Evolutionary conservation across 2,113 vertebrate genomes (phyloP).

Genomic region (Strigops habroptila): DNA sequence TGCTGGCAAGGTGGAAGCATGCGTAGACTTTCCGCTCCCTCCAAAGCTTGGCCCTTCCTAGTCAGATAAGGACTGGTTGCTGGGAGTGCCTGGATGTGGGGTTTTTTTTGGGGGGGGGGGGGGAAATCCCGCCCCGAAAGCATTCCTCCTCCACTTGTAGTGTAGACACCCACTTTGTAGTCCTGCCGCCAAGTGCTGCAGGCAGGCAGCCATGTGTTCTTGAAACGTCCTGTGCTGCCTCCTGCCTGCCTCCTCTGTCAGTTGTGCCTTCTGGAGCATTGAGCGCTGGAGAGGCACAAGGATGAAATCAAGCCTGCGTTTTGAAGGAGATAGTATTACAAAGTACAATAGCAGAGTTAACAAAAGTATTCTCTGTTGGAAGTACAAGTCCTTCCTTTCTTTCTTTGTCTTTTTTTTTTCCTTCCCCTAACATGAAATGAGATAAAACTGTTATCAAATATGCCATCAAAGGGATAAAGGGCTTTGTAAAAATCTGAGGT

Average conservation of each 20-base stretch:
- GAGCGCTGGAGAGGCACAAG: background rate
- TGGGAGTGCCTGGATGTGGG: background rate
- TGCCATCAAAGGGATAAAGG: constrained; percentile 65
- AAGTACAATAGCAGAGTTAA: constrained; percentile 53
- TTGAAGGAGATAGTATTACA: constrained; percentile 41
- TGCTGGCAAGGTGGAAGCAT: background rate
- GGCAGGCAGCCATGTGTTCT: constrained; percentile 51
- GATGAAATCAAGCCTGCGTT: background rate
- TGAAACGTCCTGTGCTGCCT: constrained; percentile 73
- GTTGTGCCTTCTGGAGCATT: background rate
- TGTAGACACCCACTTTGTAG: background rate
- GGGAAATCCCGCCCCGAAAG: background rate
- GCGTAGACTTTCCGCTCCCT: background rate
- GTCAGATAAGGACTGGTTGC: background rate
- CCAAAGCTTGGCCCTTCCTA: background rate
- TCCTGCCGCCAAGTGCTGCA: background rate
- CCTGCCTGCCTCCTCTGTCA: constrained; percentile 60
- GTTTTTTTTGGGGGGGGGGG: too few relatives aligned
- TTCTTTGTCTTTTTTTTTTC: background rate
- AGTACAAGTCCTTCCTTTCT: constrained; percentile 23
- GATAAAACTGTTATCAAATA: constrained; percentile 73
- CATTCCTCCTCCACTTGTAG: background rate
- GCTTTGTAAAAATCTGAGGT: constrained; percentile 61
- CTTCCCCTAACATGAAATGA: constrained; percentile 5
- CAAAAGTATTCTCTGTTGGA: constrained; percentile 62